A percentile compares a stretch with the other conserved stretches of the same genome.
These are phyloP conservation scores for Tenthredo mesomela DNA, from an alignment of 2,888 invertebrate genomes.

Conservation along the genomic window DNA sequence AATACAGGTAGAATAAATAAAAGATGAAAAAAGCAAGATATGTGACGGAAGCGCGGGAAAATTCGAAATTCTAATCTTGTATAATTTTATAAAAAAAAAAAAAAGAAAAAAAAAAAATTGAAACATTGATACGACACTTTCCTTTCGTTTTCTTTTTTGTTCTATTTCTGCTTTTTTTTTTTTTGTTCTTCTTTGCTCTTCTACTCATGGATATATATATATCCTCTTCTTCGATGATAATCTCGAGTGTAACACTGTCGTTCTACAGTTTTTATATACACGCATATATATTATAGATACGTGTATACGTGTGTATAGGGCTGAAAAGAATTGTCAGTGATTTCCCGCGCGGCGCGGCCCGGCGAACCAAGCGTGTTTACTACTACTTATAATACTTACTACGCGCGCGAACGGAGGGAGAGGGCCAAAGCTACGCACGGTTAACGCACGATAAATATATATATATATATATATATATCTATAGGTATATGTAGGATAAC, in stretches of 20 bases:
- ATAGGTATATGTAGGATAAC: background rate
- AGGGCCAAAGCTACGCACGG: conserved; percentile 17
- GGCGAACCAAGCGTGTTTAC: conserved; percentile 30
- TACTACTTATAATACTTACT: conserved; percentile 33
- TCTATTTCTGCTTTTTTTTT: too few relatives aligned
- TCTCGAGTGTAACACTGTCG: background rate
- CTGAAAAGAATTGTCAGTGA: background rate
- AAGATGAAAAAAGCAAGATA: too few relatives aligned
- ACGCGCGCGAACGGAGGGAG: background rate
- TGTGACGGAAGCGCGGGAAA: too few relatives aligned
- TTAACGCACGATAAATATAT: background rate
- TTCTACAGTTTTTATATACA: background rate
- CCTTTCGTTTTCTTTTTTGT: too few relatives aligned
- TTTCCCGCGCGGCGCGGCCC: conserved; percentile 1
- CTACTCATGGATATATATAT: too few relatives aligned
- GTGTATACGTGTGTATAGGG: background rate
- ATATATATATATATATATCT: background rate
- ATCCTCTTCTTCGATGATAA: too few relatives aligned
- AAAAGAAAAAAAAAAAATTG: too few relatives aligned
- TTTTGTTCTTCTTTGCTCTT: too few relatives aligned
- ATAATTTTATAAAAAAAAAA: too few relatives aligned
- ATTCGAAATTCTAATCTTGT: too few relatives aligned
- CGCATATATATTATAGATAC: background rate
- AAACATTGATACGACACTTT: too few relatives aligned
- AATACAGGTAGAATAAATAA: too few relatives aligned